phyloP scores from a whole-genome alignment of 1,140 invertebrate species.

The Ridgeia piscesae region DNA sequence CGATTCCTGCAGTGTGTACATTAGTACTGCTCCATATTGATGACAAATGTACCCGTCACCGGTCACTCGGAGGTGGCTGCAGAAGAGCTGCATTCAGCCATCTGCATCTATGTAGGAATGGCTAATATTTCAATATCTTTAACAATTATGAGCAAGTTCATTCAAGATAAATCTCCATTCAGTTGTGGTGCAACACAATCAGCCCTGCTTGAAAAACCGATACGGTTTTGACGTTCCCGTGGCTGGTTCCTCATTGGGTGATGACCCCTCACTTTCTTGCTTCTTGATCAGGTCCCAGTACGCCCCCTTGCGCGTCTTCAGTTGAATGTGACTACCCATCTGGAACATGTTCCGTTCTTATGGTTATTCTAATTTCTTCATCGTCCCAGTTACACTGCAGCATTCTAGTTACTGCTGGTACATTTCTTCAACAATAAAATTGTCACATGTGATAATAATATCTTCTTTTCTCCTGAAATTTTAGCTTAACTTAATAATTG shows the following conservation, averaged over 20 bases:
- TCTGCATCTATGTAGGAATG: not conserved
- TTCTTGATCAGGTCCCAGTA: constrained; percentile 73
- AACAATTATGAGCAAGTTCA: not conserved
- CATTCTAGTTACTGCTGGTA: not conserved
- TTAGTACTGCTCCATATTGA: too few relatives aligned
- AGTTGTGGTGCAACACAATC: not conserved
- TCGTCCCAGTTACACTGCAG: not conserved
- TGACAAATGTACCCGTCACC: too few relatives aligned
- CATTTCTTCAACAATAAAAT: too few relatives aligned
- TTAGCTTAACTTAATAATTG: too few relatives aligned
- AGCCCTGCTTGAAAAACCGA: not conserved
- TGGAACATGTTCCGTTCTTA: constrained; percentile 49
- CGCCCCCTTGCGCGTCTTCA: constrained; percentile 66
- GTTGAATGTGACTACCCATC: constrained; percentile 66
- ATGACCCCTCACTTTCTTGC: constrained; percentile 59
- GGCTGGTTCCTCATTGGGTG: not conserved
- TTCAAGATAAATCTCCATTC: not conserved
- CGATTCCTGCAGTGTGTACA: too few relatives aligned
- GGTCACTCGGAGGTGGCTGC: too few relatives aligned
- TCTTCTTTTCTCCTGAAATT: too few relatives aligned
- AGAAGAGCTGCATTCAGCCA: not conserved
- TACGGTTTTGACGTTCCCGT: not conserved
- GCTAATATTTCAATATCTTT: not conserved
- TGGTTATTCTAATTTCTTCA: not conserved
- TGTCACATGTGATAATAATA: too few relatives aligned